Conservation (phyloP, 2,113 vertebrate species). For the Hiodon alosoides region DNA sequence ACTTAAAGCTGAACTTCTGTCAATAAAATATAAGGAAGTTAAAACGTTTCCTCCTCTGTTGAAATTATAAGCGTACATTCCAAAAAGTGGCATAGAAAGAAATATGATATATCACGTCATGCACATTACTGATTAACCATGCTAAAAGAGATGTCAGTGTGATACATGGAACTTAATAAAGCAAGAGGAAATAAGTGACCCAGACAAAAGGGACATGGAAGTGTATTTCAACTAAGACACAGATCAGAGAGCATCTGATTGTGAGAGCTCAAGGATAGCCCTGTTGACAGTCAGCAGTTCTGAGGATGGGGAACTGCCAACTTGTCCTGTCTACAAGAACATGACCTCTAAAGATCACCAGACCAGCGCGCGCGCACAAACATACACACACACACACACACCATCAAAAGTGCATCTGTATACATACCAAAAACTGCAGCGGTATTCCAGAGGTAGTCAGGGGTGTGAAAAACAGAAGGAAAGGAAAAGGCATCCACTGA, state of each 20-base stretch:
- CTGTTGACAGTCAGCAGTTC: background rate
- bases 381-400: slow-evolving; percentile 9
- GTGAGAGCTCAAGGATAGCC: background rate
- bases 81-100: too few species aligned
- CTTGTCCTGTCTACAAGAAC: slow-evolving; percentile 1
- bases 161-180: too few species aligned
- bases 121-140: too few species aligned
- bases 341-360: slow-evolving; percentile 11
- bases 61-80: too few species aligned
- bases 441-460: slow-evolving; percentile 3
- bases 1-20: background rate
- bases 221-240: background rate
- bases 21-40: too few species aligned
- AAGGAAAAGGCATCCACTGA: slow-evolving; percentile 1
- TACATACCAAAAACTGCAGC: slow-evolving; percentile 6
- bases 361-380: background rate
- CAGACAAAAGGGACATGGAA: background rate
- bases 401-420: slow-evolving; percentile 9
- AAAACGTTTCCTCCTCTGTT: too few species aligned
- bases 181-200: too few species aligned
- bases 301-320: background rate
- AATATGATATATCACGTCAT: too few species aligned
- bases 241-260: background rate
- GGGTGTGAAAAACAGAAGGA: background rate
- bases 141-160: too few species aligned